Evolutionary conservation across 2,888 invertebrate genomes (phyloP).

Genomic region (Nemotelus nigrinus): DNA sequence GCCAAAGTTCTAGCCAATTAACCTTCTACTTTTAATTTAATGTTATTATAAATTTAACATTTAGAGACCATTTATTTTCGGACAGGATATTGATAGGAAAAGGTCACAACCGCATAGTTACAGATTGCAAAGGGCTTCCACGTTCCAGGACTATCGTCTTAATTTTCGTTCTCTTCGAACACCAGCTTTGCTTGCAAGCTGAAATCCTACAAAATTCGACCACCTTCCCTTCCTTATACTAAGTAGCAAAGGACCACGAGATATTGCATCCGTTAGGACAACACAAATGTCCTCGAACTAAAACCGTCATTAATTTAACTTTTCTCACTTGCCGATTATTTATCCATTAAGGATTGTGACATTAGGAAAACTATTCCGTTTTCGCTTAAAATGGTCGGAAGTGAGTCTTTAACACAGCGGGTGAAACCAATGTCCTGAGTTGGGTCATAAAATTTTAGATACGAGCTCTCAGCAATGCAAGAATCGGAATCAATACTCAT

Average conservation of each 20-base stretch:
- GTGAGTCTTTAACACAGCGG: neutral
- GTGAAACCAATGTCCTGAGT: no score
- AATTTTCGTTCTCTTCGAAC: no score
- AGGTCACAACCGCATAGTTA: slow-evolving; percentile 4
- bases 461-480: neutral
- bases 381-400: neutral
- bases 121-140: neutral
- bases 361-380: slow-evolving; percentile 30
- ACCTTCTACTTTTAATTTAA: slow-evolving; percentile 53
- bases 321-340: slow-evolving; percentile 54
- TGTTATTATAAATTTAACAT: slow-evolving; percentile 51
- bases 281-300: slow-evolving; percentile 19
- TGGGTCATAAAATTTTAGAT: no score
- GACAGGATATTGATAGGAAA: slow-evolving; percentile 39
- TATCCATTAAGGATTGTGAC: slow-evolving; percentile 38
- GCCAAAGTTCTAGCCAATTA: slow-evolving; percentile 54
- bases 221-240: no score
- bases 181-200: no score
- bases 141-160: no score
- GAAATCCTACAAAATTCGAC: no score
- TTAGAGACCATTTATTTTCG: slow-evolving; percentile 38
- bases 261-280: no score
- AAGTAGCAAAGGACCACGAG: no score
- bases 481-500: neutral
- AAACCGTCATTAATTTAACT: slow-evolving; percentile 65